Conservation (phyloP, 2,888 invertebrate species). For the Phrixothrix hirtus region DNA sequence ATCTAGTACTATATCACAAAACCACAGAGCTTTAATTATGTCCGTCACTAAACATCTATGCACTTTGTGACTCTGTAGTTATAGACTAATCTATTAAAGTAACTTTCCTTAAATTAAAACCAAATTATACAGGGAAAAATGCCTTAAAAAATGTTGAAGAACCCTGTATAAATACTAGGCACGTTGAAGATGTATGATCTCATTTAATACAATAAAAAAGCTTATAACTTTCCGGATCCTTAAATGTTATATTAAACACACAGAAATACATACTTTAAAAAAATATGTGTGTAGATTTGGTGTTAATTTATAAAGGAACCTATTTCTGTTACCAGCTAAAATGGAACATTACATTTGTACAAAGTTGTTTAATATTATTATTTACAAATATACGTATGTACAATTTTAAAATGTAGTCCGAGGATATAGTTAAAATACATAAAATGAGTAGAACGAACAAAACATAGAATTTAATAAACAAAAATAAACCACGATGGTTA, state of each 20-base stretch:
- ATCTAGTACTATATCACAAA: background rate
- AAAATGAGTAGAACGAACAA: background rate
- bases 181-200: too few species aligned
- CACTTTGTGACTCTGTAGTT: background rate
- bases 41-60: background rate
- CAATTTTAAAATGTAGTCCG: background rate
- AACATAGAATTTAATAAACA: background rate
- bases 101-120: background rate
- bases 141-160: too few species aligned
- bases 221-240: too few species aligned
- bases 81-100: background rate
- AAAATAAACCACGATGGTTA: background rate
- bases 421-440: background rate
- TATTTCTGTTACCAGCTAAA: background rate
- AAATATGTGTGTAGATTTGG: background rate
- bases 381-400: constrained; percentile 1
- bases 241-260: too few species aligned
- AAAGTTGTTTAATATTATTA: background rate
- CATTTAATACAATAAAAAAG: too few species aligned
- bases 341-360: background rate
- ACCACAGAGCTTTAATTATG: too few species aligned
- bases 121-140: too few species aligned
- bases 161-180: too few species aligned
- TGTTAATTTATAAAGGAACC: constrained; percentile 5
- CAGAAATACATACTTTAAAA: too few species aligned